These are phyloP conservation scores for Drosophila tanythrix DNA, from an alignment of 2,888 invertebrate genomes.

Conservation along the genomic window DNA sequence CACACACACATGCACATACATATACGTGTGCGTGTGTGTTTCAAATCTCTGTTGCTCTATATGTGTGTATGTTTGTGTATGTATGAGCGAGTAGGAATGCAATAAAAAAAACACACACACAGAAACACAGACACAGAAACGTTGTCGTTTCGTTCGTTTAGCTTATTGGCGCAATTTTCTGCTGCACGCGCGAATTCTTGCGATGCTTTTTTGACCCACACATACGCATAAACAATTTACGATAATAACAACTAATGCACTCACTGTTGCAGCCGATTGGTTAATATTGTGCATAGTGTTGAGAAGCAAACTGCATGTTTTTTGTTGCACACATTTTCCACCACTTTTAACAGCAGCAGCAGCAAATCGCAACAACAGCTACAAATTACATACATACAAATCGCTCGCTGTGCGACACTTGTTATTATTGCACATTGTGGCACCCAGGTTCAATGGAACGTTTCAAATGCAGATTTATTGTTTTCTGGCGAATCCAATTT, in stretches of 20 bases:
- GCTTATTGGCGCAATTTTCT: constrained; percentile 81
- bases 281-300: constrained; percentile 32
- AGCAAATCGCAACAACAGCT: constrained; percentile 69
- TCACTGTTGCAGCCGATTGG: constrained; percentile 30
- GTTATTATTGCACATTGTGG: constrained; percentile 33
- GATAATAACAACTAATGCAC: constrained; percentile 36
- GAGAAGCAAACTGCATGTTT: constrained; percentile 53
- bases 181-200: constrained; percentile 66
- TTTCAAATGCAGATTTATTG: constrained; percentile 23
- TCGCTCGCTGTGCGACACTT: constrained; percentile 14
- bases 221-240: constrained; percentile 26
- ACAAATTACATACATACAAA: constrained; percentile 56
- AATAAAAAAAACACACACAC: constrained; percentile 75
- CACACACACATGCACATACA: constrained; percentile 3
- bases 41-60: constrained; percentile 58
- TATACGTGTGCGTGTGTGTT: constrained; percentile 24
- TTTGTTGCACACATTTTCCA: constrained; percentile 72
- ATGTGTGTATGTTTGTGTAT: constrained; percentile 41
- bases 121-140: constrained; percentile 67
- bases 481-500: constrained; percentile 28
- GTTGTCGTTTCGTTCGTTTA: constrained; percentile 57
- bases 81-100: constrained; percentile 68
- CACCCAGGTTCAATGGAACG: constrained; percentile 8
- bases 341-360: constrained; percentile 70
- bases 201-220: constrained; percentile 31